phyloP scores from a whole-genome alignment of 2,888 invertebrate genomes.

The Strigamia maritima region DNA sequence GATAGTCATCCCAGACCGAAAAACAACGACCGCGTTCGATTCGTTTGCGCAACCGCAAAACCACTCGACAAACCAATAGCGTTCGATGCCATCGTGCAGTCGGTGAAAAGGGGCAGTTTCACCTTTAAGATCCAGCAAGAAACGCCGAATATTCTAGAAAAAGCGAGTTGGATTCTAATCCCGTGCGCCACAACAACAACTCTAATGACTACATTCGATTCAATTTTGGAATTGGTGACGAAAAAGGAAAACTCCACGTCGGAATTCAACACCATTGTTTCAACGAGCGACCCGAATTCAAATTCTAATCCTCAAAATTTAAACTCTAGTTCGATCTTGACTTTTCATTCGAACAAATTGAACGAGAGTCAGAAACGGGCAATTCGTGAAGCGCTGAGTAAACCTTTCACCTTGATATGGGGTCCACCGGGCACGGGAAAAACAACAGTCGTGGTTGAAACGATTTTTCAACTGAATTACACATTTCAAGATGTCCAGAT shows the following conservation, averaged over 20 bases:
- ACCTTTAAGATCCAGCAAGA: not conserved
- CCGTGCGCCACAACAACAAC: not conserved
- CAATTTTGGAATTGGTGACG: not conserved
- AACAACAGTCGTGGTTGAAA: constrained; percentile 50
- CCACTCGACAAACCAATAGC: not conserved
- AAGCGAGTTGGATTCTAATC: not conserved
- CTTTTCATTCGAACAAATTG: not conserved
- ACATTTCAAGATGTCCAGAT: not conserved
- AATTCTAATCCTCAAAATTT: not conserved
- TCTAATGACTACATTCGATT: not conserved
- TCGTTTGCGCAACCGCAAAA: not conserved
- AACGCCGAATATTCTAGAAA: not conserved
- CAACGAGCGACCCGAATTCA: too few species aligned
- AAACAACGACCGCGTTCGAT: not conserved
- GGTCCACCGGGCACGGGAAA: constrained; percentile 57
- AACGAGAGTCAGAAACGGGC: not conserved
- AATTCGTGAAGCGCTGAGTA: not conserved
- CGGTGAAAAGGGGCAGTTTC: not conserved
- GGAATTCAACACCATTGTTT: not conserved
- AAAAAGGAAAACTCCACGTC: not conserved
- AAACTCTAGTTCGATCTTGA: not conserved
- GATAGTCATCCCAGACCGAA: not conserved
- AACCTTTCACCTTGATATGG: constrained; percentile 44
- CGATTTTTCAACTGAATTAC: constrained; percentile 53
- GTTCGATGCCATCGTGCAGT: too few species aligned